Percentiles rank a stretch among this genome's conserved stretches.
Conservation (phyloP, 2,113 vertebrate species). For the Cavia porcellus region DNA sequence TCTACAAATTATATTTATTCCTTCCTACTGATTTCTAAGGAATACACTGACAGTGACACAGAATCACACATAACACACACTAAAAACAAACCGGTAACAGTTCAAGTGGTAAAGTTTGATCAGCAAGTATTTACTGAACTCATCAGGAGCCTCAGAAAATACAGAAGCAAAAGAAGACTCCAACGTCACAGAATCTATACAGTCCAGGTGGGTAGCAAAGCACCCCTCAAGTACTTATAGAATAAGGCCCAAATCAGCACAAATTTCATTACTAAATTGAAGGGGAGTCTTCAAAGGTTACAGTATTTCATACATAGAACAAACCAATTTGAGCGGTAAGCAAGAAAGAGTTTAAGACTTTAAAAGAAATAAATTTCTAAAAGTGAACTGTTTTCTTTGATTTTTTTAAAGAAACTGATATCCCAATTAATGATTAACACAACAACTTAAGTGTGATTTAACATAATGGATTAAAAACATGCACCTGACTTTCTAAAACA, state of each 20-base stretch:
- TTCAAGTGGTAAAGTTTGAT: background rate
- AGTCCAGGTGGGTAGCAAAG: background rate
- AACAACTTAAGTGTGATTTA: background rate
- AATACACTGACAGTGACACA: background rate
- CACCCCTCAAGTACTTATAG: background rate
- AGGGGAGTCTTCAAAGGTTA: background rate
- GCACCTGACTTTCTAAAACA: background rate
- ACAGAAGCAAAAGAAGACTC: background rate
- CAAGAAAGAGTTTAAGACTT: background rate
- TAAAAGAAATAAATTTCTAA: background rate
- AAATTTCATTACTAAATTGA: background rate
- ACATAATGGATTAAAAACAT: background rate
- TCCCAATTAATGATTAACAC: slow-evolving; percentile 38
- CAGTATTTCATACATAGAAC: background rate
- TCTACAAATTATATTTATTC: background rate
- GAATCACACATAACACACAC: background rate
- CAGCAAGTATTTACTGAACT: background rate
- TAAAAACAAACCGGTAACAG: slow-evolving; percentile 32
- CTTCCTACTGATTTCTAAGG: background rate
- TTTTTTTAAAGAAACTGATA: slow-evolving; percentile 42
- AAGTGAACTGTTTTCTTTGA: slow-evolving; percentile 30
- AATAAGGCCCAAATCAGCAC: background rate
- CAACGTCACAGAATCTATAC: background rate
- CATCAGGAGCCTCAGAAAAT: background rate
- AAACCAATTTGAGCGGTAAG: background rate